Conservation (phyloP, 92 coral and sea anemone species). For the Metridium senile region DNA sequence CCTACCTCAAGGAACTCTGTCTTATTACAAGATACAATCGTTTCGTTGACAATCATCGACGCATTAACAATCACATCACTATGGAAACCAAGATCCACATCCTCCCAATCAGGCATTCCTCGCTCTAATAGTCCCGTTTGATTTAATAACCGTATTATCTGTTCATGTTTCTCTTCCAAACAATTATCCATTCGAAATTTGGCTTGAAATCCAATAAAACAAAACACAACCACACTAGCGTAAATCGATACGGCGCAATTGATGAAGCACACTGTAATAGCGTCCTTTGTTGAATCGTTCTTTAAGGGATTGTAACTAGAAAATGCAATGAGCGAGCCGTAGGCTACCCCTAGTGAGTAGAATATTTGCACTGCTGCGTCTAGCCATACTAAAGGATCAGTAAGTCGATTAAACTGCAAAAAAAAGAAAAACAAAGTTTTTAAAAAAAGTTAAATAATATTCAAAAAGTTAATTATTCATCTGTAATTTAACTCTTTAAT, state of each 20-base stretch:
- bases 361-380: constrained; percentile 97
- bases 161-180: constrained; percentile 37
- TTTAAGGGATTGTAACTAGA: constrained; percentile 98
- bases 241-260: constrained; percentile 96
- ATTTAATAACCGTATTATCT: constrained; percentile 60
- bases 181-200: constrained; percentile 86
- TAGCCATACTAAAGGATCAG: constrained; percentile 92
- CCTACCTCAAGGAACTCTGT: constrained; percentile 72
- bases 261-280: constrained; percentile 93
- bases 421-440: neutral
- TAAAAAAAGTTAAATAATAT: no score
- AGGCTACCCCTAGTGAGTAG: constrained; percentile 97
- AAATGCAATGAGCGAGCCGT: constrained; percentile 95
- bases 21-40: constrained; percentile 70
- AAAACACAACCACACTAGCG: constrained; percentile 97
- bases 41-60: constrained; percentile 58
- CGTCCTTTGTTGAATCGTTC: constrained; percentile 95
- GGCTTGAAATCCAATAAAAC: constrained; percentile 89
- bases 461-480: no score
- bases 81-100: constrained; percentile 41
- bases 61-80: constrained; percentile 52
- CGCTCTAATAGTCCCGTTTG: constrained; percentile 42
- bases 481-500: no score
- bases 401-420: constrained; percentile 83
- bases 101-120: constrained; percentile 29